A percentile compares a stretch with the other conserved stretches of the same genome.
phyloP scores from a whole-genome alignment of 1,140 invertebrate genomes.

The Drosophila guanche region DNA sequence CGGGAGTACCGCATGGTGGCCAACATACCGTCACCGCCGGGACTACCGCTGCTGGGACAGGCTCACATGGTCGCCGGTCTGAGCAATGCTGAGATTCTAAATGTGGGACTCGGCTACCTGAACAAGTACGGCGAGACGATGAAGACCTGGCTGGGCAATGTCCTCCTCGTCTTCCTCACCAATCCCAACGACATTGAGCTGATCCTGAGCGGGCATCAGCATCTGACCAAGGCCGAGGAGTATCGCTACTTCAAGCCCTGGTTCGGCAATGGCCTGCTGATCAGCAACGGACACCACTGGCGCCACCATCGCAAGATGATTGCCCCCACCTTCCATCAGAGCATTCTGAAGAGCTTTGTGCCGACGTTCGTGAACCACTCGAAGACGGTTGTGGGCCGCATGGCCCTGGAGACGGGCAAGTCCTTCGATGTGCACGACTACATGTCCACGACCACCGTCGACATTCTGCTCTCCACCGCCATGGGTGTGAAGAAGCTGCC shows the following conservation, averaged over 20 bases:
- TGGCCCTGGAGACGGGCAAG: conserved; percentile 87
- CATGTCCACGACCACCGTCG: conserved; percentile 92
- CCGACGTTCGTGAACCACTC: conserved; percentile 94
- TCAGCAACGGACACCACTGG: conserved; percentile 94
- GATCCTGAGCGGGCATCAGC: conserved; percentile 88
- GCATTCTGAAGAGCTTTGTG: conserved; percentile 94
- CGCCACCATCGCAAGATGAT: conserved; percentile 92
- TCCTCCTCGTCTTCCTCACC: conserved; percentile 86
- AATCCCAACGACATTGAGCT: conserved; percentile 89
- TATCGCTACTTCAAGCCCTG: conserved; percentile 95
- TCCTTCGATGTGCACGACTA: conserved; percentile 93
- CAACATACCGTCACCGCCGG: conserved; percentile 84
- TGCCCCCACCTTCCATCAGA: conserved; percentile 96
- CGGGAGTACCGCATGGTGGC: conserved; percentile 83
- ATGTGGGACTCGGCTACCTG: conserved; percentile 81
- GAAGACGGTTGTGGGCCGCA: conserved; percentile 87
- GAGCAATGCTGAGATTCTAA: conserved; percentile 85
- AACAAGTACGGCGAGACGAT: conserved; percentile 86
- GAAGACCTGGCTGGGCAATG: conserved; percentile 87
- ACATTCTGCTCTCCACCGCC: conserved; percentile 92
- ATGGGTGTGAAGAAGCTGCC: conserved; percentile 88
- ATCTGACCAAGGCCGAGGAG: conserved; percentile 92
- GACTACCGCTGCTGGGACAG: conserved; percentile 86
- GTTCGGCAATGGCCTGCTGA: conserved; percentile 94
- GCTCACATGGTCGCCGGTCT: conserved; percentile 84